phyloP scores from a whole-genome alignment of 2,797 vertebrate species.

The Psittacula echo region DNA sequence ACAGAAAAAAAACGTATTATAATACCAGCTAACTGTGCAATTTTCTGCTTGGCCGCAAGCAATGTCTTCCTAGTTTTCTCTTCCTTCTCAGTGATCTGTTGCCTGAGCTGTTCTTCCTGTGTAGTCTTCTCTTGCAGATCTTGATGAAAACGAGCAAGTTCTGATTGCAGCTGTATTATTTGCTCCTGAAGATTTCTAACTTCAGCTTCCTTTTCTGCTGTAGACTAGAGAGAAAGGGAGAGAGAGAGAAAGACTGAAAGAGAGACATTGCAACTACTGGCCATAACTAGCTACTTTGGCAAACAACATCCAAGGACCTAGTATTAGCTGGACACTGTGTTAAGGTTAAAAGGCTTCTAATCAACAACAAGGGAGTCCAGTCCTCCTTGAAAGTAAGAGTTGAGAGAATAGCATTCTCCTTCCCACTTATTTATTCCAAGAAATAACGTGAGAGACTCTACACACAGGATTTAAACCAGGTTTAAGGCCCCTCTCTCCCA shows the following conservation, averaged over 20 bases:
- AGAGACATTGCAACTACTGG: neutral
- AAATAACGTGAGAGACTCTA: neutral
- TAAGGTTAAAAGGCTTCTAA: neutral
- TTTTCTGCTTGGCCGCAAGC: slow-evolving; percentile 90
- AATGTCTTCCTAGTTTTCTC: slow-evolving; percentile 95
- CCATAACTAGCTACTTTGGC: neutral
- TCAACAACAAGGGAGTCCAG: neutral
- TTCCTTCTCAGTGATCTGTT: slow-evolving; percentile 93
- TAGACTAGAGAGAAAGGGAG: slow-evolving; percentile 73
- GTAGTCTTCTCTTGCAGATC: slow-evolving; percentile 90
- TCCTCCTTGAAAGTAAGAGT: neutral
- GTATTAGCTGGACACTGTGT: neutral
- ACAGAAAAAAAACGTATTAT: neutral
- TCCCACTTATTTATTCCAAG: neutral
- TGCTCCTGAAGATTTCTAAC: slow-evolving; percentile 87
- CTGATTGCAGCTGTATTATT: slow-evolving; percentile 83
- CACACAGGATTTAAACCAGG: neutral
- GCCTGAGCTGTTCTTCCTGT: slow-evolving; percentile 89
- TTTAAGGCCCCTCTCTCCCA: neutral
- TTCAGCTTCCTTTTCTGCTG: slow-evolving; percentile 89
- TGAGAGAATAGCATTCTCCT: neutral
- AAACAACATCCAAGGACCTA: neutral
- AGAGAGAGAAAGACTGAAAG: neutral
- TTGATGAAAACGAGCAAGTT: slow-evolving; percentile 86
- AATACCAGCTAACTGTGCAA: slow-evolving; percentile 87